Evolutionary conservation across 92 coral and sea anemone genomes (phyloP).

Genomic region (Umimayanthus kanabou): DNA sequence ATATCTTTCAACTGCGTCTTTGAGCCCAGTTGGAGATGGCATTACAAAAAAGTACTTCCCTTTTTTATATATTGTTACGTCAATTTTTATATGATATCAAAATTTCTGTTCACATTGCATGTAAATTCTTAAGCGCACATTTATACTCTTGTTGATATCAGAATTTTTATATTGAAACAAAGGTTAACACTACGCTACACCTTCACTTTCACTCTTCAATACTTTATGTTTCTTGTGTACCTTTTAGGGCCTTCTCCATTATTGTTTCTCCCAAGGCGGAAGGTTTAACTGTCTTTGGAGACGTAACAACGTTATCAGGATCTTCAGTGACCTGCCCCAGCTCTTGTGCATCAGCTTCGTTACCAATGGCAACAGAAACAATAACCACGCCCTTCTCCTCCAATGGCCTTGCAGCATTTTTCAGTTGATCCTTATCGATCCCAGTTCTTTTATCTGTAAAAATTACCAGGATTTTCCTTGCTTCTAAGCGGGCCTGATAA

Average conservation of each 20-base stretch:
- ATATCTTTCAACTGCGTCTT: background rate
- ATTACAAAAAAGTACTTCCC: too few species aligned
- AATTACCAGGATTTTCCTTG: slow-evolving; percentile 50
- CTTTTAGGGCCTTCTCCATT: slow-evolving; percentile 27
- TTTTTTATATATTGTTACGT: too few species aligned
- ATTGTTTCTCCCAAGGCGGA: slow-evolving; percentile 5
- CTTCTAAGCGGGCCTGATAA: slow-evolving; percentile 44
- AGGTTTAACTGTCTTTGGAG: slow-evolving; percentile 8
- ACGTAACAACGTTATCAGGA: slow-evolving; percentile 16
- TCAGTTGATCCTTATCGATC: slow-evolving; percentile 18
- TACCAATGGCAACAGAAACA: slow-evolving; percentile 46
- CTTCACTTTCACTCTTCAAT: background rate
- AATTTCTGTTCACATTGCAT: too few species aligned
- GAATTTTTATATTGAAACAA: too few species aligned
- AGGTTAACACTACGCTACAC: background rate
- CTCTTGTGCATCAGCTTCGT: slow-evolving; percentile 35
- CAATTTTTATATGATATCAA: too few species aligned
- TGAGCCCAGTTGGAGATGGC: background rate
- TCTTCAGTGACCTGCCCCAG: slow-evolving; percentile 5
- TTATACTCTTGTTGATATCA: too few species aligned
- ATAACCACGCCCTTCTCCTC: slow-evolving; percentile 35
- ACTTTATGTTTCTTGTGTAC: background rate
- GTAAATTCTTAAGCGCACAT: too few species aligned
- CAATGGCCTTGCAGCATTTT: slow-evolving; percentile 21
- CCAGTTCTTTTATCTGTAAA: slow-evolving; percentile 46